phyloP scores from a whole-genome alignment of 1,140 invertebrate species.

The Phymastichus coffea region DNA sequence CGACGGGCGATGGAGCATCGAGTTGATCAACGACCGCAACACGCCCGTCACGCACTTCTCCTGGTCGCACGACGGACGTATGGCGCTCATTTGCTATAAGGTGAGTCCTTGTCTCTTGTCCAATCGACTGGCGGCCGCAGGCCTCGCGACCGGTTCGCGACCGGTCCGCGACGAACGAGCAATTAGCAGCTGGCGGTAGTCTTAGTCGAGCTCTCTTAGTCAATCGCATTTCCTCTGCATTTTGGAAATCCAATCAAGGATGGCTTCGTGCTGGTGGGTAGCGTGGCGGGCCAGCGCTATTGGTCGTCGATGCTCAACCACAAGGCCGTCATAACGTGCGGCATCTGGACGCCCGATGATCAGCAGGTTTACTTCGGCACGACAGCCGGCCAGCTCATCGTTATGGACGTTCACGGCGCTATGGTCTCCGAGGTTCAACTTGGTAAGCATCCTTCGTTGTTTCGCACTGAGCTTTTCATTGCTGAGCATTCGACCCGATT shows the following conservation, averaged over 20 bases:
- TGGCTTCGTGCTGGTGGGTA: slow-evolving; percentile 94
- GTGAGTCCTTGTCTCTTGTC: slow-evolving; percentile 49
- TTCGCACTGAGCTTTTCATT: neutral
- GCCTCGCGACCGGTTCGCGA: too few relatives aligned
- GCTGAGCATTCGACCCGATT: neutral
- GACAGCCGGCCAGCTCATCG: slow-evolving; percentile 87
- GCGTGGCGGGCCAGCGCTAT: slow-evolving; percentile 94
- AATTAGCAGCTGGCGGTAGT: too few relatives aligned
- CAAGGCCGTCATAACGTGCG: slow-evolving; percentile 91
- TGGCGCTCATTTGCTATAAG: slow-evolving; percentile 98
- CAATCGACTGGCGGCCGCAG: too few relatives aligned
- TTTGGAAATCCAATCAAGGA: too few relatives aligned
- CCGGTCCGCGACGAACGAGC: too few relatives aligned
- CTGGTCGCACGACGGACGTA: slow-evolving; percentile 97
- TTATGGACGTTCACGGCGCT: slow-evolving; percentile 93
- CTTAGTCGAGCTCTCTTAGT: too few relatives aligned
- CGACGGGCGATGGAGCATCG: slow-evolving; percentile 97
- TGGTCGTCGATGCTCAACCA: slow-evolving; percentile 97
- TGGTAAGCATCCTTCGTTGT: neutral
- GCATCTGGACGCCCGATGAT: slow-evolving; percentile 97
- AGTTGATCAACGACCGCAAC: slow-evolving; percentile 96
- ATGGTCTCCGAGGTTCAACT: slow-evolving; percentile 91
- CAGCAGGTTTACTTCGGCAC: slow-evolving; percentile 96
- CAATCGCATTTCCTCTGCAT: too few relatives aligned
- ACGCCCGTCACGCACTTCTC: slow-evolving; percentile 96